Base-by-base conservation (phyloP, 2,797 vertebrate species). In the Pipistrellus pygmaeus region DNA sequence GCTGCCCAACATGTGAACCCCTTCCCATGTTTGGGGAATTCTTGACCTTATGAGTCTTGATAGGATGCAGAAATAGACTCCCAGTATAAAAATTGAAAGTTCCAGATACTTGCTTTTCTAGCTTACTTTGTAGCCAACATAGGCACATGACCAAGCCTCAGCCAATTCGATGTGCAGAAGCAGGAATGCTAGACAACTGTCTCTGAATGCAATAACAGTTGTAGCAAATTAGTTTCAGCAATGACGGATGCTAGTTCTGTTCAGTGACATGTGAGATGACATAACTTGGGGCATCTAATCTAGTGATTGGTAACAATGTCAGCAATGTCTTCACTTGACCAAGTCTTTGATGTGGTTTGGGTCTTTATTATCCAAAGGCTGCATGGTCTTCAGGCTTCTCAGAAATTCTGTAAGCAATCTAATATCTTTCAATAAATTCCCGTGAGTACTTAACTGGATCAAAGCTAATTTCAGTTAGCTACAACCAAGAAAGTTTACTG, bases 1-100 rank as follows among this genome's bases (percentile, higher is more conserved):
- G 93, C 92, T 96, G 93, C 81, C 96, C 94, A 93, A 68, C 7
- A 73, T 89, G 84, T 95, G 95, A 97, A 94, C 94, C 32, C 3
- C 51, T 93, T 94, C 69, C 55, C 87, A 75, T 46, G 48, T 94
- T 66, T 82, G 90, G 96, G 94, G 77, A 91, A 94, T 90, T 95
- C 81, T 90, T 89, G 81, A 87, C 75, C 81, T 94, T 82, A 17
- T 30, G 62, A 94, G 44, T 89, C 62, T 88, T 51, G 41, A 10
- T 68, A 86, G 51, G 89, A 89, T 85, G 62, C 72, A 46, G 72
- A 91, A 95, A 84, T 35, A 46, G 48, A 73, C 60, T 92, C 72
- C 66, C 85, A 90, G 55, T 53, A 60, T 9, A 85, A 93, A 44
- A 85, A 44, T 2, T 3, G 14, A 75, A 91, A 69, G 21, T 93